phyloP scores from a whole-genome alignment of 2,888 invertebrate genomes.

The Helicoverpa assulta region DNA sequence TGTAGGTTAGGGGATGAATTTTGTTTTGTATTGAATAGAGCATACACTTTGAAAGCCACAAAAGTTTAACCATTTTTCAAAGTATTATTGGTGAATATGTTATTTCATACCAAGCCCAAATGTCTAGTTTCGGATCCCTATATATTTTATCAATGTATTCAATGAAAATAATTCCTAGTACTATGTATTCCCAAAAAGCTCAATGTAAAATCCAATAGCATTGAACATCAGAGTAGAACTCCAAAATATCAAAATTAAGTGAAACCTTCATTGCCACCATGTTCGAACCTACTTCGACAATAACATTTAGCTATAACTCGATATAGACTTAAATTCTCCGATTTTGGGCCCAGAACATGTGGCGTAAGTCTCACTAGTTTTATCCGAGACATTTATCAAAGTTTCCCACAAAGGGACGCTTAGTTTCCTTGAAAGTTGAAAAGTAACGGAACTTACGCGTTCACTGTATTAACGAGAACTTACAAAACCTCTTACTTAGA shows the following conservation, averaged over 20 bases:
- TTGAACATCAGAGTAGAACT: too few relatives aligned
- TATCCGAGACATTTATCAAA: slow-evolving; percentile 32
- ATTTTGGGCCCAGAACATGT: neutral
- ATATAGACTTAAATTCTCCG: neutral
- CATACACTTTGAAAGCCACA: neutral
- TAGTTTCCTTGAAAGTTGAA: slow-evolving; percentile 29
- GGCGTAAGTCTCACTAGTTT: slow-evolving; percentile 21
- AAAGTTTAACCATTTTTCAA: neutral
- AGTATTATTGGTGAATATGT: neutral
- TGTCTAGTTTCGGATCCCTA: neutral
- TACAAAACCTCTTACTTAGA: slow-evolving; percentile 12
- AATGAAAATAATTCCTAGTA: too few relatives aligned
- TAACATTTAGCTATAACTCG: neutral
- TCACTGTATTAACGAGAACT: slow-evolving; percentile 20
- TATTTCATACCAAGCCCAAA: neutral
- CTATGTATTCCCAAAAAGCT: too few relatives aligned
- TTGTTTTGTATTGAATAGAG: neutral
- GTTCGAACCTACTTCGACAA: too few relatives aligned
- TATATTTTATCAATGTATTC: neutral
- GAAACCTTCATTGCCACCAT: too few relatives aligned
- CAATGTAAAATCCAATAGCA: too few relatives aligned
- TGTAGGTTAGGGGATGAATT: neutral
- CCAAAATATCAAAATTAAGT: too few relatives aligned
- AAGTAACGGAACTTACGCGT: slow-evolving; percentile 29
- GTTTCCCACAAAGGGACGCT: slow-evolving; percentile 28